Conservation (phyloP, 2,113 vertebrate species). For the Pantherophis guttatus region DNA sequence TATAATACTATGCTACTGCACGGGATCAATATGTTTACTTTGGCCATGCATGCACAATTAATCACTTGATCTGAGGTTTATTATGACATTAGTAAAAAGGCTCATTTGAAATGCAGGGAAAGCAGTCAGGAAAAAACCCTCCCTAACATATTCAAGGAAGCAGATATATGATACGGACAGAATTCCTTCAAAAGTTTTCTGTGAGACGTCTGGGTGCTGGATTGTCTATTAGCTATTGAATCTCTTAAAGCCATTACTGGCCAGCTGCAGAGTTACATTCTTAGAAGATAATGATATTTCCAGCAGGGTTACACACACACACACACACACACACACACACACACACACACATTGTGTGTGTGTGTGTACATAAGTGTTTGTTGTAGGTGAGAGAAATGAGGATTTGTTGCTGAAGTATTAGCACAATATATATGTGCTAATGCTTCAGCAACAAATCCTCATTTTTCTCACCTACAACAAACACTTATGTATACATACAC, state of each 20-base stretch:
- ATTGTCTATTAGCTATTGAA: background rate
- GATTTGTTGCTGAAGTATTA: too few species aligned
- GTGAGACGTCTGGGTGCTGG: background rate
- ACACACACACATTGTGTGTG: too few species aligned
- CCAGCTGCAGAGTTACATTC: background rate
- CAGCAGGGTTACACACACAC: background rate
- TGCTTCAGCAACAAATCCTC: background rate
- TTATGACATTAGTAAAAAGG: slow-evolving; percentile 2
- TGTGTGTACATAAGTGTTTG: too few species aligned
- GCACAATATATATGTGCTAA: background rate
- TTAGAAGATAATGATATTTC: background rate
- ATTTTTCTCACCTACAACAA: background rate
- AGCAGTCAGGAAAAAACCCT: background rate
- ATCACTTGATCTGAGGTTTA: background rate
- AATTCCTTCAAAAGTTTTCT: background rate
- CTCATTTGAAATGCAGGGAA: background rate
- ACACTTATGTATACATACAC: background rate
- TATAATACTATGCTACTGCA: background rate
- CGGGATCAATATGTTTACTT: background rate
- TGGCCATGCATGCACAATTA: background rate
- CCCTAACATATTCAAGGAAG: background rate
- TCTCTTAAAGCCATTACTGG: slow-evolving; percentile 16
- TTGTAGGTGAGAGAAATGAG: too few species aligned
- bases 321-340: too few species aligned
- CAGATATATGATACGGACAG: background rate